phyloP scores from a whole-genome alignment of 2,113 vertebrate species.

The Calyptommatus sinebrachiatus region DNA sequence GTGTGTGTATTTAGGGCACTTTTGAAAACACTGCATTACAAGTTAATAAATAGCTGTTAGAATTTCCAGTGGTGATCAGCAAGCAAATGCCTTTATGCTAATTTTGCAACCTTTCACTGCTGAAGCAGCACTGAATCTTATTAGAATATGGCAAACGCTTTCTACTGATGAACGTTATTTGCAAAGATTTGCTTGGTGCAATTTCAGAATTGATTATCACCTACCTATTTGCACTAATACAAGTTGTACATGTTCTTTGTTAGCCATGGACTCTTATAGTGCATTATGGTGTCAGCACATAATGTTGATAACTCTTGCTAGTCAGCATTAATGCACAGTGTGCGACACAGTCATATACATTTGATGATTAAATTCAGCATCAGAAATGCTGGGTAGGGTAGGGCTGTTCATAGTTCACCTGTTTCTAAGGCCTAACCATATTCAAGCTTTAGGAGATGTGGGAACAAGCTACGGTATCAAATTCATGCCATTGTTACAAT shows the following conservation, averaged over 20 bases:
- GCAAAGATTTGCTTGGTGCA: background rate
- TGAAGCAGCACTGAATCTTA: slow-evolving; percentile 16
- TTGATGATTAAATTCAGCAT: background rate
- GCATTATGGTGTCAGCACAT: background rate
- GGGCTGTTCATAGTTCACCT: background rate
- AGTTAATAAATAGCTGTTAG: slow-evolving; percentile 14
- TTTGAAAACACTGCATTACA: background rate
- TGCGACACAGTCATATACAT: background rate
- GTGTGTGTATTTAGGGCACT: background rate
- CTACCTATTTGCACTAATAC: background rate
- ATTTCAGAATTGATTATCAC: slow-evolving; percentile 16
- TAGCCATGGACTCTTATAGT: background rate
- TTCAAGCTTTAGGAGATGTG: slow-evolving; percentile 40
- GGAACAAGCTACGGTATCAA: slow-evolving; percentile 48
- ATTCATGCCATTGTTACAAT: slow-evolving; percentile 63
- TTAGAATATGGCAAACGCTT: background rate
- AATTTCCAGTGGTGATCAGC: slow-evolving; percentile 4
- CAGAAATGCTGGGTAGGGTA: background rate
- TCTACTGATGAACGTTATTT: background rate
- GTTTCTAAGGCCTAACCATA: slow-evolving; percentile 35
- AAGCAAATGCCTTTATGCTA: background rate
- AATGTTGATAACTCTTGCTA: background rate
- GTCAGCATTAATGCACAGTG: background rate
- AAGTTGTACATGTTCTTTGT: rapidly evolving
- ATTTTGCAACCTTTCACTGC: background rate